These are phyloP conservation scores for Melieria omissa DNA, from an alignment of 2,888 invertebrate species.

Conservation along the genomic window DNA sequence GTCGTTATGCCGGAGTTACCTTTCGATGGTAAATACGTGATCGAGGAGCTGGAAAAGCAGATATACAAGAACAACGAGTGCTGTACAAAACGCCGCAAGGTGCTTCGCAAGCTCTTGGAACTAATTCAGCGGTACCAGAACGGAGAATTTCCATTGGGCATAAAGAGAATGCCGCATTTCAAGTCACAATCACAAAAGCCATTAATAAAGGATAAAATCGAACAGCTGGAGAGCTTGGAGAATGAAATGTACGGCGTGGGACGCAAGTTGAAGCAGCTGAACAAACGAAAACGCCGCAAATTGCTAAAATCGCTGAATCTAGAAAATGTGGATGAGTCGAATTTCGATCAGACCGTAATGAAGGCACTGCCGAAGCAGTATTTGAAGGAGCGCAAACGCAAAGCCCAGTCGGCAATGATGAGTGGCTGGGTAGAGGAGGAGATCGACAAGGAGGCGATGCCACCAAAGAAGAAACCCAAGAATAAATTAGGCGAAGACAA, in stretches of 20 bases:
- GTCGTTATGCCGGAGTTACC: constrained; percentile 77
- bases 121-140: constrained; percentile 68
- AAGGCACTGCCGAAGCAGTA: constrained; percentile 56
- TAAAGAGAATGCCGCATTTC: constrained; percentile 68
- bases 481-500: constrained; percentile 9
- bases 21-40: constrained; percentile 72
- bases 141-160: constrained; percentile 76
- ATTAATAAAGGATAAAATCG: constrained; percentile 61
- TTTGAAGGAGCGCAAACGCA: constrained; percentile 53
- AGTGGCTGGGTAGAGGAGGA: constrained; percentile 58
- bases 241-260: constrained; percentile 65
- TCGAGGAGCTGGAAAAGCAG: constrained; percentile 69
- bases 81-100: constrained; percentile 71
- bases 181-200: constrained; percentile 54
- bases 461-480: constrained; percentile 39
- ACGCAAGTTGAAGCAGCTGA: constrained; percentile 67
- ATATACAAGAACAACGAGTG: constrained; percentile 68
- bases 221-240: constrained; percentile 69
- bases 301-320: constrained; percentile 59
- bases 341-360: constrained; percentile 57
- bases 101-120: constrained; percentile 68
- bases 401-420: constrained; percentile 50
- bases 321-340: constrained; percentile 58
- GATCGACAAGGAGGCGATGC: constrained; percentile 44
- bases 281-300: constrained; percentile 62